phyloP scores from a whole-genome alignment of 1,140 invertebrate genomes.

The Drosophila triauraria region DNA sequence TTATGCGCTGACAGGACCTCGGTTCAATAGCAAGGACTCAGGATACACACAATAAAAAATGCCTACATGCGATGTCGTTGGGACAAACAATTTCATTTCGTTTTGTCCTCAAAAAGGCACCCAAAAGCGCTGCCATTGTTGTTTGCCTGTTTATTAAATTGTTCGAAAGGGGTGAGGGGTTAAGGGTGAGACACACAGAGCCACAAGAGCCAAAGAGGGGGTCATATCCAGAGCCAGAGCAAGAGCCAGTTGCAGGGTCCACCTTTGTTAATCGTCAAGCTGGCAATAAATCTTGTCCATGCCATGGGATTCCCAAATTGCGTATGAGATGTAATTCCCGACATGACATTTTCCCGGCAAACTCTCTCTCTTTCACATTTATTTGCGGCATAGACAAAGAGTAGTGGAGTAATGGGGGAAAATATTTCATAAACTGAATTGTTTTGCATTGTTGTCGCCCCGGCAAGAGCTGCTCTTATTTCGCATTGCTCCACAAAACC shows the following conservation, averaged over 20 bases:
- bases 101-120: slow-evolving; percentile 64
- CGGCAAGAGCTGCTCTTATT: slow-evolving; percentile 32
- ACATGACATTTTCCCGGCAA: slow-evolving; percentile 52
- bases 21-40: slow-evolving; percentile 42
- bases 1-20: slow-evolving; percentile 59
- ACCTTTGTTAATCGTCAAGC: slow-evolving; percentile 78
- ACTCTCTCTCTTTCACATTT: slow-evolving; percentile 32
- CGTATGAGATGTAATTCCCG: slow-evolving; percentile 63
- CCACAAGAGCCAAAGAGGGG: neutral
- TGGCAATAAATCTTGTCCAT: slow-evolving; percentile 68
- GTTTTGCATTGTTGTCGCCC: slow-evolving; percentile 61
- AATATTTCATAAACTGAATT: slow-evolving; percentile 78
- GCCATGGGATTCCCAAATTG: slow-evolving; percentile 47
- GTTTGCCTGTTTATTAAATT: slow-evolving; percentile 74
- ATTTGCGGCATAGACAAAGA: slow-evolving; percentile 34
- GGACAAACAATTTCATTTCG: slow-evolving; percentile 66
- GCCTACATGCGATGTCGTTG: slow-evolving; percentile 29
- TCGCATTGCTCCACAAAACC: slow-evolving; percentile 36
- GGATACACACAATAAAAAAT: slow-evolving; percentile 54
- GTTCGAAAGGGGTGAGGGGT: slow-evolving; percentile 62
- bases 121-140: slow-evolving; percentile 58
- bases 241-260: slow-evolving; percentile 10
- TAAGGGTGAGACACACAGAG: neutral
- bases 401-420: slow-evolving; percentile 24
- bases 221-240: neutral